Percentiles rank a stretch among this genome's conserved stretches.
Evolutionary conservation across 2,797 vertebrate species (phyloP).

Genomic region (Aldrovandia affinis): DNA sequence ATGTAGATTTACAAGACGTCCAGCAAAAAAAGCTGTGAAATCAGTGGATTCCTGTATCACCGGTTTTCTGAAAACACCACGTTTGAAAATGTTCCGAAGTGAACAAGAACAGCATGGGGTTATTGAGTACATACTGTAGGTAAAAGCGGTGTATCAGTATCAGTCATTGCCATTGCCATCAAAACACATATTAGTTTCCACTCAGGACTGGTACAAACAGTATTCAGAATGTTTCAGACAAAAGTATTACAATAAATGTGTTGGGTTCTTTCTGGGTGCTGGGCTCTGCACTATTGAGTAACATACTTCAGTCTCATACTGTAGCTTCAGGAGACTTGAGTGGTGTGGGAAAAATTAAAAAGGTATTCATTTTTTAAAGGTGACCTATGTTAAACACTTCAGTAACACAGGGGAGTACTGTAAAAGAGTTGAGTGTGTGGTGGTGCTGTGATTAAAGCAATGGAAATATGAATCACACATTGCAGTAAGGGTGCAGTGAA

Average conservation of each 20-base stretch:
- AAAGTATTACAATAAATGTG: not conserved
- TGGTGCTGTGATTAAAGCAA: conserved; percentile 14
- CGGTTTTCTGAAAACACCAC: not conserved
- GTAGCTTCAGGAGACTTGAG: not conserved
- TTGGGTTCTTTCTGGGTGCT: not conserved
- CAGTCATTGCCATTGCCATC: not conserved
- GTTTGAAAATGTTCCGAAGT: not conserved
- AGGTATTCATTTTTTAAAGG: not conserved
- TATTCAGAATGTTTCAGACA: not conserved
- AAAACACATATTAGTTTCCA: no score
- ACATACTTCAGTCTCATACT: not conserved
- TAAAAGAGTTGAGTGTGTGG: not conserved
- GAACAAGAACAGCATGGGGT: not conserved
- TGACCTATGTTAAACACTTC: conserved; percentile 1
- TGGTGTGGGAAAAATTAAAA: not conserved
- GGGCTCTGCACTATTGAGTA: not conserved
- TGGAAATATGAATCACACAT: conserved; percentile 23
- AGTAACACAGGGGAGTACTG: not conserved
- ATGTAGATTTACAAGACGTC: not conserved
- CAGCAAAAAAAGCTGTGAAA: not conserved
- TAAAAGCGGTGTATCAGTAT: not conserved
- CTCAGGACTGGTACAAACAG: not conserved
- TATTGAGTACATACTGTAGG: not conserved
- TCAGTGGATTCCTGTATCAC: not conserved
- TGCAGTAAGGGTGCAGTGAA: not conserved